Evolutionary conservation across 2,888 invertebrate genomes (phyloP).

Genomic region (Steromphala cineraria): DNA sequence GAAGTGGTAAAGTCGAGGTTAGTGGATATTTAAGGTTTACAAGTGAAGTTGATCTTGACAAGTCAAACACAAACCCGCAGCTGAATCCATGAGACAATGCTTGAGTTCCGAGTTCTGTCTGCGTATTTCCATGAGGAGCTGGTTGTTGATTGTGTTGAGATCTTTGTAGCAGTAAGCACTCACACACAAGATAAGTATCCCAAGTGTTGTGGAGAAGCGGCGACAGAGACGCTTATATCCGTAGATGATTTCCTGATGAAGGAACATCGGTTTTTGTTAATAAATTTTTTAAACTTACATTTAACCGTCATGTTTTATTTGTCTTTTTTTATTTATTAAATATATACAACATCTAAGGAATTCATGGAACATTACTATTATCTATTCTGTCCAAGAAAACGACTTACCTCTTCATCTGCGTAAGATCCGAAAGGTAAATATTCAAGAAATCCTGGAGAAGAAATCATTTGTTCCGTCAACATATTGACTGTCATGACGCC

Average conservation of each 20-base stretch:
- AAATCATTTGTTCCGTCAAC: conserved; percentile 75
- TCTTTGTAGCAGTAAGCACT: conserved; percentile 75
- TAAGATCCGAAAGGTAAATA: neutral
- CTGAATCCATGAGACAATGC: conserved; percentile 35
- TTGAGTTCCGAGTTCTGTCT: conserved; percentile 71
- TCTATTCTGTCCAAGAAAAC: neutral
- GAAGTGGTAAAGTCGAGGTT: no score
- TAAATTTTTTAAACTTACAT: no score
- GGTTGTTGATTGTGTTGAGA: conserved; percentile 75
- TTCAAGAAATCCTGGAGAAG: conserved; percentile 24
- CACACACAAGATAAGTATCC: conserved; percentile 70
- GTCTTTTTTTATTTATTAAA: no score
- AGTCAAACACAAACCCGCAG: neutral
- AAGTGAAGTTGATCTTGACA: neutral
- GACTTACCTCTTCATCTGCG: conserved; percentile 30
- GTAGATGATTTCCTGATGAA: conserved; percentile 74
- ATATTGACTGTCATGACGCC: conserved; percentile 78
- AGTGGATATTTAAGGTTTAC: no score
- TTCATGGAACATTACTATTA: neutral
- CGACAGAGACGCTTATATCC: conserved; percentile 77
- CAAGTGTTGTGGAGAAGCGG: conserved; percentile 73
- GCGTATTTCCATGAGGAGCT: conserved; percentile 75
- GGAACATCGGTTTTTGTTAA: no score
- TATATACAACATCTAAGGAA: no score
- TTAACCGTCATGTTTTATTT: no score